A percentile compares a stretch with the other conserved stretches of the same genome.
These are phyloP conservation scores for Cephus sareptanus DNA, from an alignment of 2,888 invertebrate genomes.

Conservation along the genomic window DNA sequence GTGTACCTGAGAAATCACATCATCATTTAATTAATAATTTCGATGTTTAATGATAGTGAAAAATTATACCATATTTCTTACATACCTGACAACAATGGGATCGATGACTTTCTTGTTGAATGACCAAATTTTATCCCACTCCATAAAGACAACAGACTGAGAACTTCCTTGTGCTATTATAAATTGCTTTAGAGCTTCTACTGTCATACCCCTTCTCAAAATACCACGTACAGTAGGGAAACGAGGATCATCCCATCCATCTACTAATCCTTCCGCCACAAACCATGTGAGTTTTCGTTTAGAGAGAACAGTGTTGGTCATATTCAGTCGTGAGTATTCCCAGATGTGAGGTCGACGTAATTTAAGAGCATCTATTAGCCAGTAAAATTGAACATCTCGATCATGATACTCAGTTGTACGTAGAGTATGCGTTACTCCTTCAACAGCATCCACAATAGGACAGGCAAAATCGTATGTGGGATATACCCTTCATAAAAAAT, in stretches of 20 bases:
- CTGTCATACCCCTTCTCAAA: slow-evolving; percentile 94
- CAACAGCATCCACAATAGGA: slow-evolving; percentile 97
- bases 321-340: slow-evolving; percentile 93
- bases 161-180: slow-evolving; percentile 98
- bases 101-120: slow-evolving; percentile 99
- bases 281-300: slow-evolving; percentile 99
- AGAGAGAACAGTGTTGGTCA: slow-evolving; percentile 98
- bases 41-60: not conserved
- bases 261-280: slow-evolving; percentile 92
- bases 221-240: slow-evolving; percentile 99
- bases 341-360: slow-evolving; percentile 93
- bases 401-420: slow-evolving; percentile 99
- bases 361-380: slow-evolving; percentile 91
- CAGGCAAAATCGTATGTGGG: slow-evolving; percentile 99
- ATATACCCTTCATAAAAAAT: slow-evolving; percentile 79
- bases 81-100: slow-evolving; percentile 81
- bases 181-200: slow-evolving; percentile 96
- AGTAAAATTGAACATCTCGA: slow-evolving; percentile 97
- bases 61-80: not conserved
- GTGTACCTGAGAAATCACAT: slow-evolving; percentile 75
- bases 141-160: slow-evolving; percentile 97
- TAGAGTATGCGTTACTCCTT: slow-evolving; percentile 96
- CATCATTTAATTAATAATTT: not conserved
- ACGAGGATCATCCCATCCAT: slow-evolving; percentile 99
- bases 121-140: slow-evolving; percentile 99